Evolutionary conservation across 2,113 vertebrate species (phyloP).

Genomic region (Romanogobio albipinnatus): DNA sequence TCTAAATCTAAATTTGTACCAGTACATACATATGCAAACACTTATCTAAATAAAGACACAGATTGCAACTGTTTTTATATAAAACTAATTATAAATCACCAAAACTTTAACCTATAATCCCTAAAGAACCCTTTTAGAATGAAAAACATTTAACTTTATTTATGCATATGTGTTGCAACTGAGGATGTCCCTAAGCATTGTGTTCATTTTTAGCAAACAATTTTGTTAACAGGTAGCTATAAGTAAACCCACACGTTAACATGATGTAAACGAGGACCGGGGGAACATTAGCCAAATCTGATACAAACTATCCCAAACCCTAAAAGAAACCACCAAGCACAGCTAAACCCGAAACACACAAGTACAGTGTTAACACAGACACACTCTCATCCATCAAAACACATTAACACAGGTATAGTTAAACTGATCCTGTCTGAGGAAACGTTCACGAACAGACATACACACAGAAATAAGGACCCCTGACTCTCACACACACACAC

Average conservation of each 20-base stretch:
- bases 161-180: neutral
- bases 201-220: neutral
- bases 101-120: neutral
- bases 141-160: neutral
- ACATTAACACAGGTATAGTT: slow-evolving; percentile 39
- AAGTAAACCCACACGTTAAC: neutral
- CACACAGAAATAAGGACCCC: neutral
- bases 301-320: neutral
- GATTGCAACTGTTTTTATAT: neutral
- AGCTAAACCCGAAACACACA: neutral
- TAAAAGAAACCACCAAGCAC: neutral
- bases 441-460: slow-evolving; percentile 29
- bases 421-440: slow-evolving; percentile 52
- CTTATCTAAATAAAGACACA: neutral
- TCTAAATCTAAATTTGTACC: no score
- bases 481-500: slow-evolving; percentile 26
- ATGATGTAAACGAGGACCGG: neutral
- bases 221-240: neutral
- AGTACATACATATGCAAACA: no score
- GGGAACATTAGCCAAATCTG: neutral
- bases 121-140: neutral
- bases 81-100: neutral
- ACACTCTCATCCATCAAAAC: slow-evolving; percentile 48
- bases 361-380: slow-evolving; percentile 31
- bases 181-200: neutral